Evolutionary conservation across 1,140 invertebrate genomes (phyloP), one percentile per base, ranked within the genome.

Genomic region (Euglossa dilemma): DNA sequence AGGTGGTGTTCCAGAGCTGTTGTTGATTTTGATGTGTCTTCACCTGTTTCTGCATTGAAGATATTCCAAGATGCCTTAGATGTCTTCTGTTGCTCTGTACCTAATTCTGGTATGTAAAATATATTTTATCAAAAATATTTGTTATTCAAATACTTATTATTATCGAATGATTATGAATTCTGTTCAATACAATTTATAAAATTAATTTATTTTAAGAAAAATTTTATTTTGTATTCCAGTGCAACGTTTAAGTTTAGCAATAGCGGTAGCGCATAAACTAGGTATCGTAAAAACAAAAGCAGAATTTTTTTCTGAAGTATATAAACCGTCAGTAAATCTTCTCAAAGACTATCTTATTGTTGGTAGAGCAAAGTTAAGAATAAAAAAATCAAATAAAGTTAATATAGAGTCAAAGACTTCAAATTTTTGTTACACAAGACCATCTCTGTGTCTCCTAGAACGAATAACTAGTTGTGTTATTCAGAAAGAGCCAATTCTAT

Each of bases 61-160:
- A 96, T 98, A 4, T 96, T 98, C 78, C 97, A 98, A 94, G 97
- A 99, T 95, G 98, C 98, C 1, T 95, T 98, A 43, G 98, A 99
- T 94, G 97, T 99, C 87, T 99, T 99, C 93, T 97, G 97, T 87
- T 97, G 96, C 86, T 97, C 97, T 36, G 95, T 97, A 23, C 92
- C 96, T 3, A 95, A 97, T 83, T 93, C 95, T 81, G 90, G 93
- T 93, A 91, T 67, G 43, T 86, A 76, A 61, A 85, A 59, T 77
- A 56, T 78, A 64, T 25, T 16, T 70, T 50, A 59, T 56, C 72
- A 14, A 47, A 12, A n/a, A 12, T 12, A 50, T 45, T 83, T 50
- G 45, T 45, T 69, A 63, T 25, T 43, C 69, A 12, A 63, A 18
- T 28, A 63, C 28, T 25, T 36, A 28, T 63, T 63, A 18, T 18